Conservation (phyloP, 2,113 vertebrate genomes). For the Proterorhinus semilunaris region DNA sequence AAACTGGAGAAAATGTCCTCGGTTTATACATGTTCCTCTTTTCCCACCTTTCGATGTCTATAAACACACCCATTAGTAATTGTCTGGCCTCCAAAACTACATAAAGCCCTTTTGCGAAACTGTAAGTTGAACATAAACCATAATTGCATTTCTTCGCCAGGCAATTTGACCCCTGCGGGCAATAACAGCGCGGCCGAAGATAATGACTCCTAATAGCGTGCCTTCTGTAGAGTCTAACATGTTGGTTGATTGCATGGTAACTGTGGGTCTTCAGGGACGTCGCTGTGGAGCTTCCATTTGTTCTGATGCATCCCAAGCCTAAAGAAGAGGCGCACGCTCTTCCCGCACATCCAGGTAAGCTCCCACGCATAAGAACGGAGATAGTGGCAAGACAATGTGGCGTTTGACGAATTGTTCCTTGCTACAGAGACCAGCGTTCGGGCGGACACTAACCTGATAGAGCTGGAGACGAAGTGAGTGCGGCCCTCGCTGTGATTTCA, state of each 20-base stretch:
- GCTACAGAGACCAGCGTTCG: constrained; percentile 67
- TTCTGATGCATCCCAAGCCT: constrained; percentile 88
- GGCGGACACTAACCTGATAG: constrained; percentile 82
- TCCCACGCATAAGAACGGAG: constrained; percentile 2
- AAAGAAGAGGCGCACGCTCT: constrained; percentile 60
- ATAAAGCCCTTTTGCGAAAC: neutral
- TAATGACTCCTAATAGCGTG: neutral
- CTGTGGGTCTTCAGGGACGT: constrained; percentile 72
- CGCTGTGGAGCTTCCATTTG: constrained; percentile 84
- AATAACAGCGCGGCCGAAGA: neutral
- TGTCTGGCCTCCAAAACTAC: neutral
- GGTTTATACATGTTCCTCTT: too few species aligned
- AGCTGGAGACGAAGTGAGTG: constrained; percentile 82
- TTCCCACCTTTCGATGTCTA: neutral
- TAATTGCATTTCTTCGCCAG: neutral
- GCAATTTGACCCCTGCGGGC: neutral
- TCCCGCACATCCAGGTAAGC: constrained; percentile 65
- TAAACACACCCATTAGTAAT: neutral
- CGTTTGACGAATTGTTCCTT: constrained; percentile 46
- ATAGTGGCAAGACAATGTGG: neutral
- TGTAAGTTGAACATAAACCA: neutral
- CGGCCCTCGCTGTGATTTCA: constrained; percentile 4
- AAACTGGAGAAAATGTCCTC: too few species aligned
- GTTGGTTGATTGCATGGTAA: constrained; percentile 7
- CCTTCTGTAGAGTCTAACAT: neutral